Conservation (phyloP, 2,113 vertebrate species). For the Eulacestoma nigropectus region DNA sequence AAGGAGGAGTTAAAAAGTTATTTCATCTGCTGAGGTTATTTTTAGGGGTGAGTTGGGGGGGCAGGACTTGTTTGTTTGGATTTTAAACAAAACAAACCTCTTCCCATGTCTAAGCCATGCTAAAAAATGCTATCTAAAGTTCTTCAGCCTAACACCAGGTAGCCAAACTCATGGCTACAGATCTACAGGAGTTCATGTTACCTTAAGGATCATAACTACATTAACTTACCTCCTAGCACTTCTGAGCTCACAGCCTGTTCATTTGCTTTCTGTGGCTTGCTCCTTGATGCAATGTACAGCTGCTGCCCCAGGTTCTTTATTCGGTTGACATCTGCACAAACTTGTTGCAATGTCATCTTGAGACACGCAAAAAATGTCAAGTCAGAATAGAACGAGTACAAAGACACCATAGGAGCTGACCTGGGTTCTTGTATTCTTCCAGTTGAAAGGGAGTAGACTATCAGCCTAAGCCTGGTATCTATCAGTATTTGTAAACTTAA, state of each 20-base stretch:
- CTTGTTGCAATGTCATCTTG: slow-evolving; percentile 81
- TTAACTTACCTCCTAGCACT: slow-evolving; percentile 8
- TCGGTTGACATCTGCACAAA: slow-evolving; percentile 80
- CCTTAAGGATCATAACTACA: background rate
- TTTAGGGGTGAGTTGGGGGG: rapidly evolving
- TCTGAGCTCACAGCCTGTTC: background rate
- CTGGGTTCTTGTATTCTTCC: background rate
- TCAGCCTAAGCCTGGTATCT: background rate
- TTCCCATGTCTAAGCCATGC: background rate
- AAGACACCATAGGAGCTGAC: background rate
- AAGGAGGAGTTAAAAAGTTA: background rate
- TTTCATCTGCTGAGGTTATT: background rate
- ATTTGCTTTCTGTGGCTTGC: slow-evolving; percentile 40
- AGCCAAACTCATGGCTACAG: background rate
- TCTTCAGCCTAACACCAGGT: background rate
- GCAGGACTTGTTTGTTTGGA: background rate
- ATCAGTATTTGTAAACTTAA: background rate
- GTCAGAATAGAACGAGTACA: background rate
- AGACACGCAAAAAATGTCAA: background rate
- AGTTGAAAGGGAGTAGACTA: background rate
- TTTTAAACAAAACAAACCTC: background rate
- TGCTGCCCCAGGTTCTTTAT: slow-evolving; percentile 81
- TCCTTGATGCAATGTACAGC: slow-evolving; percentile 73
- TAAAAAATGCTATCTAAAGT: background rate
- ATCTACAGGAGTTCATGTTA: background rate